phyloP scores from a whole-genome alignment of 2,888 invertebrate species.

The Lampropteryx suffumata region DNA sequence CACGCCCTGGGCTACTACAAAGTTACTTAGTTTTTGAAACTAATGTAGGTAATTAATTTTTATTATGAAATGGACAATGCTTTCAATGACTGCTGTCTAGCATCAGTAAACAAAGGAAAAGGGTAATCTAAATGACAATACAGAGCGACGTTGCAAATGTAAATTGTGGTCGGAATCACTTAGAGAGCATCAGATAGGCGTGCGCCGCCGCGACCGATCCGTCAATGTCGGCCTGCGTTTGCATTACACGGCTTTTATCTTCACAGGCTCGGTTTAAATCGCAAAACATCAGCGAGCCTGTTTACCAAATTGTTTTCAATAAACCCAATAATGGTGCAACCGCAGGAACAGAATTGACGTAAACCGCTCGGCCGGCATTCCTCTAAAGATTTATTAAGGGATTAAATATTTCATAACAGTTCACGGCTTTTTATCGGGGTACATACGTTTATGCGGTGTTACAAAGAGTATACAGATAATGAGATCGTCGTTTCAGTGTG shows the following conservation, averaged over 20 bases:
- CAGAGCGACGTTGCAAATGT: conserved; percentile 74
- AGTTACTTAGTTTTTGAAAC: not conserved
- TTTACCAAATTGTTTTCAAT: conserved; percentile 81
- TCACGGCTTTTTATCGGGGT: conserved; percentile 71
- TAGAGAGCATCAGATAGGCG: conserved; percentile 80
- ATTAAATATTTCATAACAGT: conserved; percentile 69
- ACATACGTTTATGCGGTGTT: conserved; percentile 54
- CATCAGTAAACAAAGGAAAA: conserved; percentile 61
- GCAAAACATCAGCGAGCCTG: conserved; percentile 75
- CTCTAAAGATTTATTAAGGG: conserved; percentile 60
- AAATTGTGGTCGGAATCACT: conserved; percentile 78
- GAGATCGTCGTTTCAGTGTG: conserved; percentile 55
- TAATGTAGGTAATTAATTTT: conserved; percentile 20
- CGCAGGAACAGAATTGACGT: conserved; percentile 53
- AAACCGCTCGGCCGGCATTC: conserved; percentile 60
- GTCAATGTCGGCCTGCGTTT: conserved; percentile 79
- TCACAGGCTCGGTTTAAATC: conserved; percentile 71
- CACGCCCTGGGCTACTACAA: not conserved
- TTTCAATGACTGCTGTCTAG: conserved; percentile 13
- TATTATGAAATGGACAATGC: conserved; percentile 17
- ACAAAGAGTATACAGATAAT: conserved; percentile 60
- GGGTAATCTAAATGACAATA: conserved; percentile 70
- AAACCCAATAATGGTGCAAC: conserved; percentile 73
- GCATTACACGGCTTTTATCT: conserved; percentile 80
- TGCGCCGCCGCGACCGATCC: conserved; percentile 76